Base-by-base conservation (phyloP, 2,888 invertebrate species). In the Leucania comma region DNA sequence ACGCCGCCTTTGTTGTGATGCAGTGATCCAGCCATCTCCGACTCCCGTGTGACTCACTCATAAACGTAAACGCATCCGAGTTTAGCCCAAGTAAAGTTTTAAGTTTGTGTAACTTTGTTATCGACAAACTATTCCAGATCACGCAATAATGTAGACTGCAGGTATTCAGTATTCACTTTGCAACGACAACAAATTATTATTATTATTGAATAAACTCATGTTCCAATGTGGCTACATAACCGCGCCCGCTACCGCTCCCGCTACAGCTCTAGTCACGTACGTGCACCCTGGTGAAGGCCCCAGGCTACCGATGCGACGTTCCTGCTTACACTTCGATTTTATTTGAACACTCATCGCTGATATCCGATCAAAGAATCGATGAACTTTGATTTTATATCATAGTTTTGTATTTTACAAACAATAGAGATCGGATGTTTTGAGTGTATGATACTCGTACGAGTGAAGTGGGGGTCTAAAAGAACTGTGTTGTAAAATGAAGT, bases 311-410 rank as follows among this genome's bases (percentile, higher is more conserved):
- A 82, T 77, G 70, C 78, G 75, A 76, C 48, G 80, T 59, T 70
- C 56, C 51, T 78, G 72, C 82, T 83, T 85, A 78, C 78, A 77
- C 80, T 72, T 61, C 35, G 75, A 84, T 86, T 75, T 84, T 80
- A 78, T 72, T 83, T 73, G 80, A 84, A 77, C 78, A 73, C 81
- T 86, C 85, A 87, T 87, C 85, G 78, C 58, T 76, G 80, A 86
- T 84, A 86, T 85, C 87, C 86, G 83, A 86, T 85, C 83, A 68
- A 51, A 24, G 69, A 83, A 84, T 78, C 85, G 72, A 81, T 72
- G 83, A 85, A 84, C 86, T 89, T 83, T 84, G 88, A 88, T 89
- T 88, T 88, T 89, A 86, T 85, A 75, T 65, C 35, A 46, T 29
- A 54, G 2, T 64, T 71, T 71, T 64, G 24, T 75, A 64, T 75